A percentile compares a stretch with the other conserved stretches of the same genome.
These are phyloP conservation scores for Eupithecia subfuscata DNA, from an alignment of 2,888 invertebrate species.

Conservation along the genomic window DNA sequence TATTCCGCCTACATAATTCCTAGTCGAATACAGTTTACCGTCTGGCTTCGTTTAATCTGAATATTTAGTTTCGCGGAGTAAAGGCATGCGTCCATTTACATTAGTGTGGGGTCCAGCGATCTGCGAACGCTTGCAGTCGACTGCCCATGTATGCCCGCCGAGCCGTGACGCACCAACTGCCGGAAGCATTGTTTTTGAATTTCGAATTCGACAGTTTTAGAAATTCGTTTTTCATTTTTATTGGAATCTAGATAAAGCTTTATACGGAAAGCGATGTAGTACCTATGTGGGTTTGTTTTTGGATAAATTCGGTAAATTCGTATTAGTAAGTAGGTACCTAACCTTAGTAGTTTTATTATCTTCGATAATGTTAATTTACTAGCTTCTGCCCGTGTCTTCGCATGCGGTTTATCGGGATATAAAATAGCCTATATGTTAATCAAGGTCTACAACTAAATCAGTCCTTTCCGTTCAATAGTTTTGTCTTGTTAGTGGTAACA, in stretches of 20 bases:
- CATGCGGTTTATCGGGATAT: too few relatives aligned
- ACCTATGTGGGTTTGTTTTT: not conserved
- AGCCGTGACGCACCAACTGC: slow-evolving; percentile 58
- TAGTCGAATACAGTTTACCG: not conserved
- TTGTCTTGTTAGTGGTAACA: too few relatives aligned
- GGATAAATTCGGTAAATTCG: not conserved
- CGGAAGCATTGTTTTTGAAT: slow-evolving; percentile 47
- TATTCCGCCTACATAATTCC: not conserved
- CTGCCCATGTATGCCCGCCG: slow-evolving; percentile 20
- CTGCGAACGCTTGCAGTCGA: slow-evolving; percentile 6
- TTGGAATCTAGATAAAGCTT: not conserved
- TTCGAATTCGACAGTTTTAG: slow-evolving; percentile 39
- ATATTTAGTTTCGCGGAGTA: not conserved
- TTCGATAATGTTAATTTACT: too few relatives aligned
- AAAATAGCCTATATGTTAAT: too few relatives aligned
- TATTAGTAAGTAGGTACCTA: too few relatives aligned
- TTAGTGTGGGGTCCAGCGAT: slow-evolving; percentile 11
- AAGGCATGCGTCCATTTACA: slow-evolving; percentile 12
- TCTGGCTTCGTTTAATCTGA: slow-evolving; percentile 2
- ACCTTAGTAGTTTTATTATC: too few relatives aligned
- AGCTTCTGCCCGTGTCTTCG: not conserved
- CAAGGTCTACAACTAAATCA: too few relatives aligned
- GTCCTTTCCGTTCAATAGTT: too few relatives aligned
- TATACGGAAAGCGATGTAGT: not conserved
- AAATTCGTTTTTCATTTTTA: slow-evolving; percentile 36